phyloP scores from a whole-genome alignment of 2,113 vertebrate genomes.

The Porphyrio hochstetteri region DNA sequence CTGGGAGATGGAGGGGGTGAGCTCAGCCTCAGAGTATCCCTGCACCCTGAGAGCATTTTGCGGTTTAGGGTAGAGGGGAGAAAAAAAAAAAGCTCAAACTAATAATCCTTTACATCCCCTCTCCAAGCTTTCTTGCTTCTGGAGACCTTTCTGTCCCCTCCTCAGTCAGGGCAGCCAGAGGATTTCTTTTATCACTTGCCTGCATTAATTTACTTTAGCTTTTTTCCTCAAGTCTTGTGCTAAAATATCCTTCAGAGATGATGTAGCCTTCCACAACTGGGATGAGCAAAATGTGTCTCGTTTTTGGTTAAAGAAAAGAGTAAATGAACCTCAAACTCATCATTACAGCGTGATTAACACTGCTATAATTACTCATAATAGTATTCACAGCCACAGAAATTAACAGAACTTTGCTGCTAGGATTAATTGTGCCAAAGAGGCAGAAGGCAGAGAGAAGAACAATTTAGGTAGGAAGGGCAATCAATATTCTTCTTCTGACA shows the following conservation, averaged over 20 bases:
- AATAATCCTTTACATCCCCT: background rate
- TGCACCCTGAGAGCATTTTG: background rate
- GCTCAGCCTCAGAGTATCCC: background rate
- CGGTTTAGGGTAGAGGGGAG: background rate
- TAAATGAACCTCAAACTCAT: background rate
- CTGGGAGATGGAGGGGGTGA: background rate
- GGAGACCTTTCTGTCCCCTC: background rate
- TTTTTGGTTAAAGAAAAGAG: background rate
- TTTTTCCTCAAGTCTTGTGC: background rate
- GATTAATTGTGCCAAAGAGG: background rate
- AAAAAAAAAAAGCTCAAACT: background rate
- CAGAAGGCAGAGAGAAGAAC: background rate
- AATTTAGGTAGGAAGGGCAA: background rate
- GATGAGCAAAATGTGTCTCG: background rate
- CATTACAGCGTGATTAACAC: background rate
- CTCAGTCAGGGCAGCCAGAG: background rate
- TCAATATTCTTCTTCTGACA: constrained; percentile 24
- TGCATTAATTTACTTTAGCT: background rate
- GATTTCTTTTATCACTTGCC: background rate
- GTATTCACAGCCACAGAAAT: background rate
- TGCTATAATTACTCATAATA: background rate
- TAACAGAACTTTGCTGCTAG: background rate
- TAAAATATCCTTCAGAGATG: background rate
- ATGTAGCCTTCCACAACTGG: background rate
- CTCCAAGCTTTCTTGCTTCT: background rate